Evolutionary conservation across 2,797 vertebrate species (phyloP).

Genomic region (Mycteria americana): DNA sequence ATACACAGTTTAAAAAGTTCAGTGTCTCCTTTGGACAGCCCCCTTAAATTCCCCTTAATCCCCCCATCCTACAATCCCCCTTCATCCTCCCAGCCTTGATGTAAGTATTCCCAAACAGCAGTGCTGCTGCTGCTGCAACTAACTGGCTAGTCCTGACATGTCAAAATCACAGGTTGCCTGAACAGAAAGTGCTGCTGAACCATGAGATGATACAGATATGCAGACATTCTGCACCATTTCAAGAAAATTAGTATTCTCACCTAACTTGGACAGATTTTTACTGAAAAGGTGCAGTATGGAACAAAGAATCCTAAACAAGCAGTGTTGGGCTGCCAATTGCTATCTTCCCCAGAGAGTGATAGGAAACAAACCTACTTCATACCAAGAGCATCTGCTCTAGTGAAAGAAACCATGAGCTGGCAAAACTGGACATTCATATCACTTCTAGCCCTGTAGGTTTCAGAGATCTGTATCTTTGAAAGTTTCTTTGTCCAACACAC

Average conservation of each 20-base stretch:
- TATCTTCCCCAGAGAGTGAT: background rate
- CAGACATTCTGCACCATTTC: background rate
- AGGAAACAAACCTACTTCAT: background rate
- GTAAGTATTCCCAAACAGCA: background rate
- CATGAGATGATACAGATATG: background rate
- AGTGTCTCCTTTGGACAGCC: background rate
- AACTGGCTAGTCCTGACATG: background rate
- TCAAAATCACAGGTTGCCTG: background rate
- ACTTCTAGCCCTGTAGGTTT: background rate
- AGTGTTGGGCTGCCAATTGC: background rate
- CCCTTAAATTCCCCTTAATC: background rate
- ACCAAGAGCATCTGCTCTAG: background rate
- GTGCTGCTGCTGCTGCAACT: background rate
- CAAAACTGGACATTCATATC: background rate
- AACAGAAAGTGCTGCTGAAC: background rate
- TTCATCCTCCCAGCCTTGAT: background rate
- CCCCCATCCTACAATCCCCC: background rate
- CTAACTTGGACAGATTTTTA: background rate
- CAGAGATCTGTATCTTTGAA: background rate
- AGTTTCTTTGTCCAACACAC: background rate
- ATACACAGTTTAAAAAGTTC: background rate
- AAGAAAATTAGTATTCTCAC: background rate
- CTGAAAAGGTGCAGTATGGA: background rate
- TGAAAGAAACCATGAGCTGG: background rate
- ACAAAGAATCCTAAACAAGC: background rate